These are phyloP conservation scores for Ptychoptera contaminata DNA, from an alignment of 2,888 invertebrate species.

Conservation along the genomic window DNA sequence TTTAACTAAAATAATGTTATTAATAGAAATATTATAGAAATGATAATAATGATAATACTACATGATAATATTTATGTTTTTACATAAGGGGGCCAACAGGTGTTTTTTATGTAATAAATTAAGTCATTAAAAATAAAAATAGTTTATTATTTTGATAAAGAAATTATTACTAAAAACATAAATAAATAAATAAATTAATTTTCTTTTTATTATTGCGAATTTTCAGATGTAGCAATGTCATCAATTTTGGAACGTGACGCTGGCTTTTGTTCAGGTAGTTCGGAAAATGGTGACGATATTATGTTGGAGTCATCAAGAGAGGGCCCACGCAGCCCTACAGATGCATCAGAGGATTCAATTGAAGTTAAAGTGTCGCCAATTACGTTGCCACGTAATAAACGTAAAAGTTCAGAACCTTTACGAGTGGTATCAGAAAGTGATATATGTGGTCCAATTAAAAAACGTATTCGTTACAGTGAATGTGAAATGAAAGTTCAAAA, in stretches of 20 bases:
- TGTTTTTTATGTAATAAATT: too few species aligned
- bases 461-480: conserved; percentile 41
- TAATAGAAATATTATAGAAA: too few species aligned
- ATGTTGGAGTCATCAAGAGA: conserved; percentile 30
- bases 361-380: conserved; percentile 46
- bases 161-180: too few species aligned
- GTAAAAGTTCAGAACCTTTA: conserved; percentile 50
- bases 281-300: conserved; percentile 45
- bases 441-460: conserved; percentile 46
- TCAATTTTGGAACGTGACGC: conserved; percentile 38
- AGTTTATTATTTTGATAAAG: too few species aligned
- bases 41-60: too few species aligned
- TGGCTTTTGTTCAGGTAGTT: conserved; percentile 52
- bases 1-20: too few species aligned
- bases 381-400: conserved; percentile 37
- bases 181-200: too few species aligned
- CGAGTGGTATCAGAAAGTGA: conserved; percentile 38
- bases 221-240: conserved; percentile 20
- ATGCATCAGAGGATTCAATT: conserved; percentile 47
- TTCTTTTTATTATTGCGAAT: too few species aligned
- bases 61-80: too few species aligned
- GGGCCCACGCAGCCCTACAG: conserved; percentile 42
- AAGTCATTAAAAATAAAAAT: too few species aligned
- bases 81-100: too few species aligned
- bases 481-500: not conserved